Percentiles rank a stretch among this genome's conserved stretches.
These are phyloP conservation scores for Kuschelorhynchus macadamiae DNA, from an alignment of 2,888 invertebrate species.

Conservation along the genomic window DNA sequence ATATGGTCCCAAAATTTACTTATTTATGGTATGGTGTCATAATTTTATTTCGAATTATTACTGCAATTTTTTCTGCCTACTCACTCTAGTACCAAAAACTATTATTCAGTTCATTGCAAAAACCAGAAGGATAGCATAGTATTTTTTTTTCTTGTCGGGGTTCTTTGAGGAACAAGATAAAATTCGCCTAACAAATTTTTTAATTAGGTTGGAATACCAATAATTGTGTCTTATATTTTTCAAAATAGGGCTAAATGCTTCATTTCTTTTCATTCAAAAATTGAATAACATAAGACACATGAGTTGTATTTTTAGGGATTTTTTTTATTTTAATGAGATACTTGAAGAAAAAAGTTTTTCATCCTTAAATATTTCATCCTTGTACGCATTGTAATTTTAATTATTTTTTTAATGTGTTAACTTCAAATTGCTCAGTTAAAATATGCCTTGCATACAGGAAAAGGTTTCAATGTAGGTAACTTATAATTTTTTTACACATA, in stretches of 20 bases:
- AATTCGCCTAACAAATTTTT: slow-evolving; percentile 31
- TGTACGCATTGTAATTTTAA: too few species aligned
- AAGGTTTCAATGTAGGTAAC: too few species aligned
- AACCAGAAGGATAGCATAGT: slow-evolving; percentile 19
- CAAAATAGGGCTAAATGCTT: not conserved
- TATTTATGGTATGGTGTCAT: too few species aligned
- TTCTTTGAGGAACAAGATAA: not conserved
- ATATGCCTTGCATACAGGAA: too few species aligned
- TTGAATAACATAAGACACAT: slow-evolving; percentile 1
- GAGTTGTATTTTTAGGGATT: not conserved
- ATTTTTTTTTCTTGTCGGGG: not conserved
- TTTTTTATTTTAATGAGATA: not conserved
- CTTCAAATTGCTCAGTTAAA: too few species aligned
- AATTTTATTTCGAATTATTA: too few species aligned
- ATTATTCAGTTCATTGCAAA: not conserved
- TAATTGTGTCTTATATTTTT: slow-evolving; percentile 25
- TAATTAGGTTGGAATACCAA: too few species aligned
- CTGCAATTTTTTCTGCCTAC: not conserved
- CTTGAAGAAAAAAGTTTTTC: not conserved
- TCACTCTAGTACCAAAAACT: not conserved
- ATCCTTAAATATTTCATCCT: too few species aligned
- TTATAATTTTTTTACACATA: too few species aligned
- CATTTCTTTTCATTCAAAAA: too few species aligned
- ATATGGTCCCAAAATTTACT: not conserved
- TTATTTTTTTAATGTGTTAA: too few species aligned